Evolutionary conservation across 2,797 vertebrate genomes (phyloP), one percentile per base, ranked within the genome.

Genomic region (Chaenodraco wilsoni): DNA sequence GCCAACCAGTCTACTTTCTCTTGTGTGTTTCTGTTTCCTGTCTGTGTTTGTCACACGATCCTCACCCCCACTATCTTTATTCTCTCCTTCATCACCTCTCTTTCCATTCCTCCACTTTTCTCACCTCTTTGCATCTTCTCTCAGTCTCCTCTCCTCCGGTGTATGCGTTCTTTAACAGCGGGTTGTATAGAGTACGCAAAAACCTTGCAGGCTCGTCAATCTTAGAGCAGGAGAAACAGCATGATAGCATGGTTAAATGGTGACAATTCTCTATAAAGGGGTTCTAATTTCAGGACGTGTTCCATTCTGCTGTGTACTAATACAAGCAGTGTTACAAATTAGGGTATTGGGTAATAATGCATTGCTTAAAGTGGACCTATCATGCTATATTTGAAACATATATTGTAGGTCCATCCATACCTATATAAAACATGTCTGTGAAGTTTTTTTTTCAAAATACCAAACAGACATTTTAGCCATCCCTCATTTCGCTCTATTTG

Each of bases 1-100:
- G 70, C 75, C 80, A 74, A 59, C 78, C 84, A 84, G 77, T 88
- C 80, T 60, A 50, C 59, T 54, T 73, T 19, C 66, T 13, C 52
- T 57, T 75, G 60, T 82, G 59, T 76, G 72, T 55, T 19, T 75
- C 40, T 73, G 51, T 75, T 41, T 33, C 48, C 49, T 66, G 0
- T 79, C 43, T 69, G 69, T 70, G 57, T 59, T 55, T 50, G 68
- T 67, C 64, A 65, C 75, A 70, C 63, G 43, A 59, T 50, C 46
- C 52, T 31, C 33, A 7, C 33, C 55, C 15, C 45, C 62, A 13
- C 63, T 41, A 7, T 41, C 31, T 49, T 78, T 56, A 37, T 37
- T 65, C 43, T 55, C 40, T 65, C 31, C 37, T 74, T 69, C 62
- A 19, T 72, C 68, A 57, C 65, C 61, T 76, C 45, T 43, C 9